Evolutionary conservation across 2,797 vertebrate genomes (phyloP).

Genomic region (Gymnoscopelus braueri): DNA sequence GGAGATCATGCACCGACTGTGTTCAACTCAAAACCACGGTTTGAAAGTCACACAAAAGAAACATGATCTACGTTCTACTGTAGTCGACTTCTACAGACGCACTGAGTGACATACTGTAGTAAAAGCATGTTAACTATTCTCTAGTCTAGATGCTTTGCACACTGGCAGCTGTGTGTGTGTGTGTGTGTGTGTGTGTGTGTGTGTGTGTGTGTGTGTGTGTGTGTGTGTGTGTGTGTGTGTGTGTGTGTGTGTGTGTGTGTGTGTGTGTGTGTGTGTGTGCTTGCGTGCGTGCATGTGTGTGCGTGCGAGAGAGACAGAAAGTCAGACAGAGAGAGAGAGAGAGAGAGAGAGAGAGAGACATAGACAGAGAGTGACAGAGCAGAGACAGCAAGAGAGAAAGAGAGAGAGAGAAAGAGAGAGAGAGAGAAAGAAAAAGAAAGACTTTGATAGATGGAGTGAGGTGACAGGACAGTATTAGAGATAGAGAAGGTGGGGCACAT

Average conservation of each 20-base stretch:
- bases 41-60: too few species aligned
- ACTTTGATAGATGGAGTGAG: slow-evolving; percentile 60
- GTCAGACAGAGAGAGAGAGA: slow-evolving; percentile 15
- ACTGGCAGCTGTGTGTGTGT: slow-evolving; percentile 12
- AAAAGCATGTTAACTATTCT: slow-evolving; percentile 30
- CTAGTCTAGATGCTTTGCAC: slow-evolving; percentile 27
- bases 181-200: background rate
- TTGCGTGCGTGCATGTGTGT: background rate
- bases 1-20: too few species aligned
- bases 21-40: too few species aligned
- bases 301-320: background rate
- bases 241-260: background rate
- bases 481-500: slow-evolving; percentile 30
- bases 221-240: background rate
- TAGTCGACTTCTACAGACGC: too few species aligned
- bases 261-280: background rate
- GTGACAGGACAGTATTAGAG: slow-evolving; percentile 61
- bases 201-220: background rate
- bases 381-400: background rate
- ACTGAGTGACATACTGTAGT: slow-evolving; percentile 28
- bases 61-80: too few species aligned
- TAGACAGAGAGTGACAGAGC: too few species aligned
- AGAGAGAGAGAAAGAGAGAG: slow-evolving; percentile 20
- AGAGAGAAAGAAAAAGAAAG: background rate
- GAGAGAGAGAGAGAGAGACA: slow-evolving; percentile 3